Evolutionary conservation across 1,140 invertebrate species (phyloP).

Genomic region (Diachasmimorpha longicaudata): DNA sequence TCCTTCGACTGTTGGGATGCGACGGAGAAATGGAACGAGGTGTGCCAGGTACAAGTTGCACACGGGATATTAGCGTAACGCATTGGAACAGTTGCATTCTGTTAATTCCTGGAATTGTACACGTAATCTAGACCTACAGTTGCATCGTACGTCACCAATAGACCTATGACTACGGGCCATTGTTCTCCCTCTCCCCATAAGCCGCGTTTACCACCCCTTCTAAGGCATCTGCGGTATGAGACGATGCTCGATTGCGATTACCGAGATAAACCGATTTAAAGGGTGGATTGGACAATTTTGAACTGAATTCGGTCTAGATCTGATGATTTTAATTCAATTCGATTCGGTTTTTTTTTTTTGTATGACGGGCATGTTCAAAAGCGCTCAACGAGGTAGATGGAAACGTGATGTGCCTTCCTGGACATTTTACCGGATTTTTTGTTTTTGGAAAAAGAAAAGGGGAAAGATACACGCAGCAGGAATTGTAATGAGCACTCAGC

Average conservation of each 20-base stretch:
- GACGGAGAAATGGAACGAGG: neutral
- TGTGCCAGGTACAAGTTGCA: neutral
- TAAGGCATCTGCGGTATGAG: neutral
- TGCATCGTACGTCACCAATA: neutral
- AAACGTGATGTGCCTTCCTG: constrained; percentile 16
- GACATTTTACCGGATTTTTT: neutral
- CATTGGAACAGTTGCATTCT: constrained; percentile 23
- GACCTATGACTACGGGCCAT: neutral
- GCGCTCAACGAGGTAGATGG: neutral
- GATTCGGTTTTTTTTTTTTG: neutral
- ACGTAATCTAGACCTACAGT: constrained; percentile 21
- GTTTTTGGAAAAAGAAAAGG: neutral
- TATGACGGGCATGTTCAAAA: neutral
- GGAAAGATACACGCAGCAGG: constrained; percentile 9
- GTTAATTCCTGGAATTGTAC: constrained; percentile 30
- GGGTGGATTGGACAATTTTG: neutral
- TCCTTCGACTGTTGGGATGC: neutral
- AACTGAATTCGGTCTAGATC: neutral
- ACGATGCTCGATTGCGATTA: neutral
- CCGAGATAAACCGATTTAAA: neutral
- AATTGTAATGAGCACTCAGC: constrained; percentile 30
- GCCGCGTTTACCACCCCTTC: neutral
- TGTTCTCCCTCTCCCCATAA: neutral
- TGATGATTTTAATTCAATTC: neutral
- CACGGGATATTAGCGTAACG: constrained; percentile 1